A percentile compares a stretch with the other conserved stretches of the same genome.
phyloP scores from a whole-genome alignment of 2,888 invertebrate genomes.

The Scaptomyza polygonia region DNA sequence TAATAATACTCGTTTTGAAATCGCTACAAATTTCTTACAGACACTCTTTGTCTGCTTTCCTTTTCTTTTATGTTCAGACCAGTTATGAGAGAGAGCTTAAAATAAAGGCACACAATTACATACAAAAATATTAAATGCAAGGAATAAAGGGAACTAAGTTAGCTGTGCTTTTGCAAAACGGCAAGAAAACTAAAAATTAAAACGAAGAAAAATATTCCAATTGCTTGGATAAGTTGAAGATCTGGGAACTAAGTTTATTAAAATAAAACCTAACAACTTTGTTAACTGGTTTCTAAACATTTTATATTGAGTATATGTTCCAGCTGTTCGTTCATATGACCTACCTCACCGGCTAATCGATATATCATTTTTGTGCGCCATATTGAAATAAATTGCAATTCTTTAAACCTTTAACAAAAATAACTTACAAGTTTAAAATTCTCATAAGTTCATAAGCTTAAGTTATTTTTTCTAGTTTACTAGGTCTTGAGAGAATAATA shows the following conservation, averaged over 20 bases:
- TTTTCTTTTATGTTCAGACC: slow-evolving; percentile 2
- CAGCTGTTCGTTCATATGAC: not conserved
- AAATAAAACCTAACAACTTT: not conserved
- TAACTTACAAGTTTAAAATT: no score
- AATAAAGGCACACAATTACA: not conserved
- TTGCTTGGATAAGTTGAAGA: not conserved
- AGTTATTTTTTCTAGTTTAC: no score
- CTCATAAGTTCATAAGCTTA: no score
- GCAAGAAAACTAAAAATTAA: no score
- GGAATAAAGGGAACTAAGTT: slow-evolving; percentile 1
- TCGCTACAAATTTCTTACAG: not conserved
- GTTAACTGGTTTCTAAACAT: not conserved
- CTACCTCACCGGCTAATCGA: not conserved
- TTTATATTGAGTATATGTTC: not conserved
- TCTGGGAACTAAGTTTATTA: not conserved
- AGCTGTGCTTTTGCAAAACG: slow-evolving; percentile 2
- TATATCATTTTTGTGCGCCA: not conserved
- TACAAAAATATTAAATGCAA: no score
- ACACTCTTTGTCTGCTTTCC: not conserved
- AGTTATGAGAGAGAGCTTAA: not conserved
- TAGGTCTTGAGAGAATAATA: not conserved
- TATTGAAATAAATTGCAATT: not conserved
- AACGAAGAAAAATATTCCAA: not conserved
- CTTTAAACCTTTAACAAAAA: no score
- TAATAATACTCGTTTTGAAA: not conserved